phyloP scores from a whole-genome alignment of 2,888 invertebrate genomes.

The Cancer borealis region DNA sequence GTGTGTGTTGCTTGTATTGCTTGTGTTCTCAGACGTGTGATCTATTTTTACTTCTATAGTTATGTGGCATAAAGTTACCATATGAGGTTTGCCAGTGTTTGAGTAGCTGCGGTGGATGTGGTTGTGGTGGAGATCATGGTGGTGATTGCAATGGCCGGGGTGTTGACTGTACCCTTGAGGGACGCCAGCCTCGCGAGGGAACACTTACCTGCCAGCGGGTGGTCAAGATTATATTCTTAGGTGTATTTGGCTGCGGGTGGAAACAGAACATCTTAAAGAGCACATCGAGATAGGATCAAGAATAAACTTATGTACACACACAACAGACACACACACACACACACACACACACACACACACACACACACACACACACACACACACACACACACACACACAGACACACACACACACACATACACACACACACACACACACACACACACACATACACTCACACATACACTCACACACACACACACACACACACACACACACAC shows the following conservation, averaged over 20 bases:
- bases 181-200: slow-evolving; percentile 25
- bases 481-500: too few species aligned
- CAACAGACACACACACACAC: neutral
- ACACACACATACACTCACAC: neutral
- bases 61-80: too few species aligned
- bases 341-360: neutral
- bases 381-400: neutral
- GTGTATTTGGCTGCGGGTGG: neutral
- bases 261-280: slow-evolving; percentile 6
- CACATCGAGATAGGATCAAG: too few species aligned
- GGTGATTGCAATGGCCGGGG: neutral
- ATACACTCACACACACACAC: too few species aligned
- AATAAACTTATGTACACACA: too few species aligned
- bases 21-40: too few species aligned
- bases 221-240: neutral
- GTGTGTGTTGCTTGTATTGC: neutral
- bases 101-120: neutral
- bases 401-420: neutral
- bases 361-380: neutral
- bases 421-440: neutral
- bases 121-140: neutral
- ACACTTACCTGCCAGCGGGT: slow-evolving; percentile 27
- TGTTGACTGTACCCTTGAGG: neutral
- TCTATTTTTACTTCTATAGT: too few species aligned
- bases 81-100: too few species aligned